Evolutionary conservation across 2,888 invertebrate species (phyloP).

Genomic region (Micropterix aruncella): DNA sequence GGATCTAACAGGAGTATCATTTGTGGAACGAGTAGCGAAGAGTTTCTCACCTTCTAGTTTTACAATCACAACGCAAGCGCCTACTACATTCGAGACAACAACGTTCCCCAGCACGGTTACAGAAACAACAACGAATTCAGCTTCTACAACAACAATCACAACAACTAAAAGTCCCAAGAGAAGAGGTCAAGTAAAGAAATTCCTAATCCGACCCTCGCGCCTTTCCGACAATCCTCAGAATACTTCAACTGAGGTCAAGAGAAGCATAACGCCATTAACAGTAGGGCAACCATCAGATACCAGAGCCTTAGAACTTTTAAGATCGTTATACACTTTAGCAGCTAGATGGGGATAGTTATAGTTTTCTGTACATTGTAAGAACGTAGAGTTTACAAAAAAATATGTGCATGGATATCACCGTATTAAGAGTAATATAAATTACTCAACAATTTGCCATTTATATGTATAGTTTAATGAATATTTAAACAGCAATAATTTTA

Average conservation of each 20-base stretch:
- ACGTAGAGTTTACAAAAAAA: too few relatives aligned
- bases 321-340: conserved; percentile 72
- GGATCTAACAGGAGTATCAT: conserved; percentile 16
- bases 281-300: conserved; percentile 50
- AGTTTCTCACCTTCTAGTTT: conserved; percentile 14
- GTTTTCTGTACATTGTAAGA: not conserved
- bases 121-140: conserved; percentile 19
- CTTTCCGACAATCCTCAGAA: conserved; percentile 18
- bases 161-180: conserved; percentile 17
- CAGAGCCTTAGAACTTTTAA: conserved; percentile 66
- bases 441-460: not conserved
- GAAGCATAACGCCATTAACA: conserved; percentile 17
- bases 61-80: conserved; percentile 17
- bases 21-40: conserved; percentile 22
- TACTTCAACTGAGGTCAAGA: conserved; percentile 20
- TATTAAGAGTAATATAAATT: not conserved
- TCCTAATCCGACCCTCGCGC: conserved; percentile 20
- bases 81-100: conserved; percentile 18
- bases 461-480: not conserved
- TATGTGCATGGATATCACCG: too few relatives aligned
- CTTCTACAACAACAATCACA: conserved; percentile 14
- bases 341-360: conserved; percentile 54
- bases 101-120: conserved; percentile 19
- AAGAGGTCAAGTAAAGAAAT: conserved; percentile 28
- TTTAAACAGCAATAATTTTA: too few relatives aligned